A percentile compares a stretch with the other conserved stretches of the same genome.
Conservation (phyloP, 2,113 vertebrate genomes). For the Bos javanicus region DNA sequence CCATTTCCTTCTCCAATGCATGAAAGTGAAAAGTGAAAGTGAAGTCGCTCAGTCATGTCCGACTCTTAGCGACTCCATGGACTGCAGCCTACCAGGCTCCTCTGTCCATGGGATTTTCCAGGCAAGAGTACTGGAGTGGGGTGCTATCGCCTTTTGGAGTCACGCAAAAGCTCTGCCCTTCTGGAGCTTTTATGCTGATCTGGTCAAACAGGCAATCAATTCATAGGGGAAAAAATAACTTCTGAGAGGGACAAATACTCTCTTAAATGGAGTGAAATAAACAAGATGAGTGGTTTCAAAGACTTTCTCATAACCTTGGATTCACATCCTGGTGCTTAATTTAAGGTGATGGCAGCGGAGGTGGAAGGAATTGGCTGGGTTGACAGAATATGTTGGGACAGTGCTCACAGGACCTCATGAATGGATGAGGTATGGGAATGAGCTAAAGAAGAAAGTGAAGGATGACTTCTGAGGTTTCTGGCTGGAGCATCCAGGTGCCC, state of each 20-base stretch:
- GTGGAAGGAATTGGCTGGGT: neutral
- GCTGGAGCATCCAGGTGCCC: neutral
- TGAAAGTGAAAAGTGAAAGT: too few relatives aligned
- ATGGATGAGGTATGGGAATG: rapidly evolving
- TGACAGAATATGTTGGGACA: rapidly evolving
- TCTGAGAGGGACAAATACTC: too few relatives aligned
- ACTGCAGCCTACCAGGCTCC: too few relatives aligned
- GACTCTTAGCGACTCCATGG: too few relatives aligned
- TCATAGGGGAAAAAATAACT: neutral
- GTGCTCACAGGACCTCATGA: neutral
- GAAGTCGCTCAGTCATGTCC: too few relatives aligned
- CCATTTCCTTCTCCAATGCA: too few relatives aligned
- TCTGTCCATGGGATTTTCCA: too few relatives aligned
- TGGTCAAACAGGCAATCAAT: neutral
- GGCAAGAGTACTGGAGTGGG: too few relatives aligned
- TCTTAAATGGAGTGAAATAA: neutral
- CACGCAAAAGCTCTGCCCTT: neutral
- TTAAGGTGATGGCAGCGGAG: rapidly evolving
- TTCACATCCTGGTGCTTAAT: rapidly evolving
- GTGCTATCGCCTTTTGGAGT: neutral
- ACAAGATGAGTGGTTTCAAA: neutral
- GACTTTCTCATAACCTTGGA: neutral
- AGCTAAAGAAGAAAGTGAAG: neutral
- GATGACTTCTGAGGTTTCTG: neutral
- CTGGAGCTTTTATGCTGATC: neutral